Evolutionary conservation across 2,113 vertebrate species (phyloP).

Genomic region (Polypterus senegalus): DNA sequence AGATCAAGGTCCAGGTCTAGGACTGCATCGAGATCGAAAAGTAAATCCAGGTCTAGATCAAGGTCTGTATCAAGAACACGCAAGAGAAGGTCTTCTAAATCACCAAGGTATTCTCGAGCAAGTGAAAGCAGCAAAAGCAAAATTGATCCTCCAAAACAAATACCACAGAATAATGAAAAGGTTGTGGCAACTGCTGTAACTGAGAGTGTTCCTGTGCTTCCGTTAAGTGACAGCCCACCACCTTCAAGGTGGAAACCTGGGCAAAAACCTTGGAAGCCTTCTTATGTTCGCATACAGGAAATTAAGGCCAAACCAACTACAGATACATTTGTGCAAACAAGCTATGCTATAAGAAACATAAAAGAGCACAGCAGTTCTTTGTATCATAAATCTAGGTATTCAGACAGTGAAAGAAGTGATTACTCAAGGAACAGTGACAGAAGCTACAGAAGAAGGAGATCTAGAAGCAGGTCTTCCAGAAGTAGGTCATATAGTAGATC

Average conservation of each 20-base stretch:
- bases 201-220: slow-evolving; percentile 71
- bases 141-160: slow-evolving; percentile 37
- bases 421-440: slow-evolving; percentile 44
- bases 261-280: slow-evolving; percentile 95
- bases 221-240: slow-evolving; percentile 87
- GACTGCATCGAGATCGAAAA: slow-evolving; percentile 53
- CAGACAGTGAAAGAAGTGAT: slow-evolving; percentile 41
- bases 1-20: slow-evolving; percentile 52
- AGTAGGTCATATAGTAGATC: slow-evolving; percentile 69
- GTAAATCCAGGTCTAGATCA: slow-evolving; percentile 38
- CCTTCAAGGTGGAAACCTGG: slow-evolving; percentile 97
- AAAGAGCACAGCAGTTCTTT: slow-evolving; percentile 39
- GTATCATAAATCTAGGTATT: slow-evolving; percentile 35
- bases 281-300: slow-evolving; percentile 80
- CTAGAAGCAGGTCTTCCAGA: slow-evolving; percentile 60
- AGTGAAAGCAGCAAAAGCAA: slow-evolving; percentile 45
- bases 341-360: slow-evolving; percentile 25
- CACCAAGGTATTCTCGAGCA: slow-evolving; percentile 45
- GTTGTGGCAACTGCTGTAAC: slow-evolving; percentile 39
- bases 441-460: slow-evolving; percentile 41
- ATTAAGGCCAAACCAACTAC: slow-evolving; percentile 65
- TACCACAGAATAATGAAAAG: slow-evolving; percentile 45
- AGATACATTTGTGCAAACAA: slow-evolving; percentile 34
- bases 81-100: slow-evolving; percentile 41
- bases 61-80: slow-evolving; percentile 32